These are phyloP conservation scores for Nudaria mundana DNA, from an alignment of 2,888 invertebrate genomes.

Conservation along the genomic window DNA sequence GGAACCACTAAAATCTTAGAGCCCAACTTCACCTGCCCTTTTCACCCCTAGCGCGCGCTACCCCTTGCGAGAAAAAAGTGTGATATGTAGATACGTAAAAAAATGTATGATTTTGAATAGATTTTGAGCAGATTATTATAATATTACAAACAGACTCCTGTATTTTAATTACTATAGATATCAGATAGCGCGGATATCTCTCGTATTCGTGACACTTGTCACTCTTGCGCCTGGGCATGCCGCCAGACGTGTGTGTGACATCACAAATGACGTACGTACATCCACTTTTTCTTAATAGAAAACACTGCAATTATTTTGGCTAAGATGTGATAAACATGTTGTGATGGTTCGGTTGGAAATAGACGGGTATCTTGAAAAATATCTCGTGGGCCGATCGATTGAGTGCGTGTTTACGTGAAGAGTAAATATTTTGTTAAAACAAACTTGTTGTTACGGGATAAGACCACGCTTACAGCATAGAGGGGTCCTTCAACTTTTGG, in stretches of 20 bases:
- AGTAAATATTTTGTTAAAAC: background rate
- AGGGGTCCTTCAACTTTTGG: background rate
- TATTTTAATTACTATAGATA: too few species aligned
- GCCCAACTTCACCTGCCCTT: too few species aligned
- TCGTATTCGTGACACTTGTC: slow-evolving; percentile 15
- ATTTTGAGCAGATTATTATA: too few species aligned
- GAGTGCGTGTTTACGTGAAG: slow-evolving; percentile 5
- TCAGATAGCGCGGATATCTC: too few species aligned
- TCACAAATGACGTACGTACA: slow-evolving; percentile 11
- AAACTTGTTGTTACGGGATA: background rate
- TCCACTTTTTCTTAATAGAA: slow-evolving; percentile 14
- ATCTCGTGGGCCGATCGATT: slow-evolving; percentile 4
- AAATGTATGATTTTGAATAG: too few species aligned
- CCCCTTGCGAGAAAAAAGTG: too few species aligned
- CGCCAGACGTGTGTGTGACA: slow-evolving; percentile 16
- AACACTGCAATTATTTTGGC: slow-evolving; percentile 27
- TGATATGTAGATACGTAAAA: too few species aligned
- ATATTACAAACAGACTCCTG: too few species aligned
- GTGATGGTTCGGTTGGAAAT: slow-evolving; percentile 20
- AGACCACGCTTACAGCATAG: background rate
- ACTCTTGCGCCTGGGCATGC: slow-evolving; percentile 13
- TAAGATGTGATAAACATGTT: slow-evolving; percentile 28
- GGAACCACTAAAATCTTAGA: too few species aligned
- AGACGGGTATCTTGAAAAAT: slow-evolving; percentile 8
- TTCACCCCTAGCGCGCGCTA: too few species aligned